Evolutionary conservation across 2,113 vertebrate genomes (phyloP).

Genomic region (Saguinus midas): DNA sequence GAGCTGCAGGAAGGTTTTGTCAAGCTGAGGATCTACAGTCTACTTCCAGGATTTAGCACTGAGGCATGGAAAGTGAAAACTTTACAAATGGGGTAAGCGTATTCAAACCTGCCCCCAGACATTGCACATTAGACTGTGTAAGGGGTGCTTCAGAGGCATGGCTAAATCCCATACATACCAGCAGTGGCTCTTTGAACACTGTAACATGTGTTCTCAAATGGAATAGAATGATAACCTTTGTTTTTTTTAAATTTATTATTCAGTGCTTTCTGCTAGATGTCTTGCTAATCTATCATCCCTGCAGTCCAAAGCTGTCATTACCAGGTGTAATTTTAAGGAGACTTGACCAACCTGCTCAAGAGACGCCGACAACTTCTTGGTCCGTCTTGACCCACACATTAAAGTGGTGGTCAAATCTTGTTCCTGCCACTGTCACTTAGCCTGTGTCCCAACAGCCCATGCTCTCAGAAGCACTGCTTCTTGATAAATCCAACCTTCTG

Average conservation of each 20-base stretch:
- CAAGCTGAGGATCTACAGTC: neutral
- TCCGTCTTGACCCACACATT: no score
- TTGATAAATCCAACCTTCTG: neutral
- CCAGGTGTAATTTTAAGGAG: neutral
- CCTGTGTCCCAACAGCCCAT: no score
- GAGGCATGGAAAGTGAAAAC: neutral
- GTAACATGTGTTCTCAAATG: neutral
- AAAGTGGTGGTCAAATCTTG: neutral
- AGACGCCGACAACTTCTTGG: neutral
- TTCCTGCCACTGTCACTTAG: neutral
- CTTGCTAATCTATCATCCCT: neutral
- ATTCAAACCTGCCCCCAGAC: neutral
- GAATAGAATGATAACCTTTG: neutral
- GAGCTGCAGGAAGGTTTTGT: neutral
- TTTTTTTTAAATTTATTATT: neutral
- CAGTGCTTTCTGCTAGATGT: neutral
- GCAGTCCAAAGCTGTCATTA: neutral
- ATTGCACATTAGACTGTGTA: neutral
- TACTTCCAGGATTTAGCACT: rapidly evolving
- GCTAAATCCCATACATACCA: neutral
- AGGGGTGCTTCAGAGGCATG: neutral
- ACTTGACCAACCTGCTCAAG: neutral
- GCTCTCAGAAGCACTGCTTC: neutral
- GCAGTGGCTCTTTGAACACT: neutral
- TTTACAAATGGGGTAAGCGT: neutral